Evolutionary conservation across 2,888 invertebrate species (phyloP), one percentile per base, ranked within the genome.

Genomic region (Drosophila merina): DNA sequence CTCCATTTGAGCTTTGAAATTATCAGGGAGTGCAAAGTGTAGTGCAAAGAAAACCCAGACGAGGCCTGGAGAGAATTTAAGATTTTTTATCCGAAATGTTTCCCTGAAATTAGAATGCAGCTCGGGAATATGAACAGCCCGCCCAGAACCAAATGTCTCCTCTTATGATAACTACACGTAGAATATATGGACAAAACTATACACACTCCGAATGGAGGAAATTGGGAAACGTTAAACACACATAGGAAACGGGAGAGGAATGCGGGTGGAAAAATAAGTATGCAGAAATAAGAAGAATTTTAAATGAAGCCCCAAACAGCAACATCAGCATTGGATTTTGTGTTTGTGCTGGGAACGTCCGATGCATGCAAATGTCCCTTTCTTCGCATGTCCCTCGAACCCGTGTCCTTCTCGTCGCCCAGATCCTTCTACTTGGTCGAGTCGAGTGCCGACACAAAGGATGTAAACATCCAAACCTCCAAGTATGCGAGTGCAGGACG

Each of bases 241-340:
- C 45, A 49, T 48, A 12, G 50, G 47, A 31, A 31, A 50, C 26
- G 10, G 5, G 9, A 38, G 40, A 12, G 7, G 12, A 12, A 38
- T 48, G 52, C 48, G 57, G 70, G 69, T 44, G 28, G 28, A 6
- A 28, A 28, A 28, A 73, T 70, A 85, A 81, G 79, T 88, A 88
- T 88, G 83, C 83, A 79, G 72, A 77, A 79, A 74, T 82, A 82
- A 60, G 74, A 57, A 70, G 79, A 79, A 86, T 79, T 79, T 86
- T 75, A 88, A 84, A 88, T 88, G 77, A 76, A 86, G 72, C 76
- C 70, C 81, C 71, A 86, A 79, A 64, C 66, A 64, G 63, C 63
- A 64, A 64, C 63, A 64, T 64, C 74, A 86, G 67, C 56, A 49
- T 31, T 52, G 56, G 40, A 56, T 49, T 44, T 48, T 45, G 51